Percentiles rank a stretch among this genome's conserved stretches.
Evolutionary conservation across 2,888 invertebrate species (phyloP).

Genomic region (Athrips mouffetella): DNA sequence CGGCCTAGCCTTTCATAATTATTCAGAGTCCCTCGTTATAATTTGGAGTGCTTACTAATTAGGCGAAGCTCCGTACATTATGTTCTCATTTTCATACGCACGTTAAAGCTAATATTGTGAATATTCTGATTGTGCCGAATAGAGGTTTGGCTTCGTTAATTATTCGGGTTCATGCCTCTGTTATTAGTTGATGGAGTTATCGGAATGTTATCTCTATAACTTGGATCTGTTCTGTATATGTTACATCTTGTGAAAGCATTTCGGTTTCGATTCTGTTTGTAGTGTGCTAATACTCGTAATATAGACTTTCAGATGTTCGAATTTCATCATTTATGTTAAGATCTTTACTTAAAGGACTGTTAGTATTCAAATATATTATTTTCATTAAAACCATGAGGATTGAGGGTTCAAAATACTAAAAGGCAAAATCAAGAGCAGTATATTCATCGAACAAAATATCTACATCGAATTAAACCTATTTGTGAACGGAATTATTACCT

Average conservation of each 20-base stretch:
- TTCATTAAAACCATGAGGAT: too few relatives aligned
- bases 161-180: slow-evolving; percentile 11
- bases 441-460: too few relatives aligned
- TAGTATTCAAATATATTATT: too few relatives aligned
- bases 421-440: too few relatives aligned
- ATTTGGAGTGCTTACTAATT: slow-evolving; percentile 39
- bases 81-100: slow-evolving; percentile 27
- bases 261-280: too few relatives aligned
- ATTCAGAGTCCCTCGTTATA: slow-evolving; percentile 47
- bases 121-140: slow-evolving; percentile 16
- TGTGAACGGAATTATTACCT: too few relatives aligned
- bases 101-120: slow-evolving; percentile 22
- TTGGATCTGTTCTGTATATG: slow-evolving; percentile 1
- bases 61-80: slow-evolving; percentile 29
- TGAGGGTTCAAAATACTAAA: too few relatives aligned
- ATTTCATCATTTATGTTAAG: too few relatives aligned
- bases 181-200: slow-evolving; percentile 9
- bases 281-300: too few relatives aligned
- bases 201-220: slow-evolving; percentile 2
- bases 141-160: slow-evolving; percentile 13
- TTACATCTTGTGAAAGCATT: neutral
- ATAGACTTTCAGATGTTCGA: too few relatives aligned
- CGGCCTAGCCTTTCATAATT: slow-evolving; percentile 43
- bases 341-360: too few relatives aligned
- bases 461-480: too few relatives aligned